Evolutionary conservation across 2,888 invertebrate genomes (phyloP).

Genomic region (Empis stercorea): DNA sequence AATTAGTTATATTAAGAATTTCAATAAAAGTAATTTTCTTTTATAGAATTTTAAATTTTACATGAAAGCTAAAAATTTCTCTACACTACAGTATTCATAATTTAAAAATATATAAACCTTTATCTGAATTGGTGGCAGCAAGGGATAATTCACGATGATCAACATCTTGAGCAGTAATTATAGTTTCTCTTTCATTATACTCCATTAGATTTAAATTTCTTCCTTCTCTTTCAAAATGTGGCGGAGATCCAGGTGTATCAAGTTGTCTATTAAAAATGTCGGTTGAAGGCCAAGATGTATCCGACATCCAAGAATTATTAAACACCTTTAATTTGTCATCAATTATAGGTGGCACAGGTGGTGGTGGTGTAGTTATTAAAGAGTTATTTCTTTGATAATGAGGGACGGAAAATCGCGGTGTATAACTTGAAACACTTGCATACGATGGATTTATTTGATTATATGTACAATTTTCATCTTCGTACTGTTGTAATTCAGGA

Average conservation of each 20-base stretch:
- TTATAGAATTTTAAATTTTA: too few relatives aligned
- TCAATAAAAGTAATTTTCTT: not conserved
- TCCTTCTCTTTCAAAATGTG: constrained; percentile 48
- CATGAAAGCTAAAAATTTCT: too few relatives aligned
- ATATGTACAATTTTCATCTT: not conserved
- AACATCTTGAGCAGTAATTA: constrained; percentile 36
- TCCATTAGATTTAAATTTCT: constrained; percentile 43
- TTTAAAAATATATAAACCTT: not conserved
- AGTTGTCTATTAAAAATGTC: constrained; percentile 28
- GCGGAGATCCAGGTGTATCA: constrained; percentile 55
- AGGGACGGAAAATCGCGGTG: too few relatives aligned
- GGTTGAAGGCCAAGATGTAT: constrained; percentile 35
- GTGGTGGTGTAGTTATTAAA: constrained; percentile 19
- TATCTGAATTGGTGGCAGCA: constrained; percentile 17
- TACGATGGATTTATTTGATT: not conserved
- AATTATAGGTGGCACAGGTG: constrained; percentile 31
- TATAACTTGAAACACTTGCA: too few relatives aligned
- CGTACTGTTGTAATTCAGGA: not conserved
- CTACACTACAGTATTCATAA: too few relatives aligned
- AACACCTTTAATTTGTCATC: constrained; percentile 28
- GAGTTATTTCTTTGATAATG: not conserved
- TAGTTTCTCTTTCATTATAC: constrained; percentile 43
- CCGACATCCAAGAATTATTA: constrained; percentile 37
- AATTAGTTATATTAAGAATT: not conserved
- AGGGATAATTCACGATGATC: constrained; percentile 45